Evolutionary conservation across 2,888 invertebrate species (phyloP), one percentile per base, ranked within the genome.

Genomic region (Drosophila koepferae): DNA sequence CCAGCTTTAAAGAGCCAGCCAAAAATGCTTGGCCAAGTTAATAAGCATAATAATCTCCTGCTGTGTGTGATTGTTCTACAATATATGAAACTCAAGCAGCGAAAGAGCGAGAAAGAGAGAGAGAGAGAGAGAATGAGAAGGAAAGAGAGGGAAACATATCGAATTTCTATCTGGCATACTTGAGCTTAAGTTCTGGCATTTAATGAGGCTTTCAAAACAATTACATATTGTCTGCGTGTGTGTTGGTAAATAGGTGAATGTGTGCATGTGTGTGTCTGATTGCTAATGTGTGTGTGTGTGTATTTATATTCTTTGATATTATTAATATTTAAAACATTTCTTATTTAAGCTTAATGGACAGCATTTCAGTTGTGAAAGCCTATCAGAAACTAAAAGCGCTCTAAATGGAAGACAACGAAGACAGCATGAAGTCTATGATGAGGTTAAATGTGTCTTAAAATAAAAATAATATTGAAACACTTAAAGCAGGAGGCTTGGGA

Each of bases 131-230:
- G 34, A 1, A 28, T 34, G 43, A 49, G 8, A 9, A 3, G 1
- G 8, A 16, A 8, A 9, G 6, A 34, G 34, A 8, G 12, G 6
- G 3, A 7, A 7, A 2, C 51, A 14, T 34, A 23, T 62, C 43
- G 58, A 64, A 53, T 51, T 48, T 34, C 38, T 20, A 43, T 14
- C n/a, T 63, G 10, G 43, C 55, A 59, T 56, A 63, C 64, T 74
- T 74, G 65, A 61, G 86, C 84, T 86, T 80, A 77, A 80, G 80
- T 81, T 81, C 85, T 84, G 85, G 87, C 89, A 89, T 85, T 86
- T 90, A 86, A 90, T 90, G 86, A 86, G 86, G 89, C 86, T 89
- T 82, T 86, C 79, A 77, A 86, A 89, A 89, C 89, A 86, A 90
- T 90, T 89, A 89, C 77, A 79, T 74, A 61, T 62, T 67, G 48